phyloP scores from a whole-genome alignment of 2,888 invertebrate species.

The Plagiodera versicolora region DNA sequence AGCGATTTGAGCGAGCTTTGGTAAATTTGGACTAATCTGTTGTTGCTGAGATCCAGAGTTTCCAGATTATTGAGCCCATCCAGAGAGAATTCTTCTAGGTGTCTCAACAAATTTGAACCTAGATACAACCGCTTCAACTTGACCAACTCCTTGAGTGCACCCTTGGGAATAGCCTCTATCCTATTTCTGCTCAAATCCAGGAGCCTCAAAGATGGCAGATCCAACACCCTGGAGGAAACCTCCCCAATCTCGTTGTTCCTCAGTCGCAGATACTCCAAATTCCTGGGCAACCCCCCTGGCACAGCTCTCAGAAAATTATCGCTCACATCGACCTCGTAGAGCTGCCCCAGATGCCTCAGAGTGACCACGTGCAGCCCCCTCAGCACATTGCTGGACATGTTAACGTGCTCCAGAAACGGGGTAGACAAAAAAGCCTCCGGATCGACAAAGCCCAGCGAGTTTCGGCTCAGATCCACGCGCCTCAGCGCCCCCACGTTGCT shows the following conservation, averaged over 20 bases:
- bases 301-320: slow-evolving; percentile 73
- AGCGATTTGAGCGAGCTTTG: slow-evolving; percentile 67
- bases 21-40: slow-evolving; percentile 69
- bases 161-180: slow-evolving; percentile 69
- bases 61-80: slow-evolving; percentile 71
- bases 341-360: slow-evolving; percentile 70
- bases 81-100: slow-evolving; percentile 70
- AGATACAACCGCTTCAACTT: slow-evolving; percentile 71
- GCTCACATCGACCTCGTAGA: slow-evolving; percentile 79
- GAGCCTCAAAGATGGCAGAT: slow-evolving; percentile 72
- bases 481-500: slow-evolving; percentile 75
- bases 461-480: slow-evolving; percentile 75
- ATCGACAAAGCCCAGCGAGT: slow-evolving; percentile 70
- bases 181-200: slow-evolving; percentile 76
- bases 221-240: slow-evolving; percentile 67
- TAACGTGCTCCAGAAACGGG: slow-evolving; percentile 74
- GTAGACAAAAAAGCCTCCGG: slow-evolving; percentile 73
- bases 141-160: slow-evolving; percentile 66
- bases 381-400: slow-evolving; percentile 76
- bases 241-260: slow-evolving; percentile 69
- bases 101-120: slow-evolving; percentile 71
- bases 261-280: slow-evolving; percentile 74
- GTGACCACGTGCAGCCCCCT: slow-evolving; percentile 73
- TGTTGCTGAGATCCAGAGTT: slow-evolving; percentile 73
- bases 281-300: slow-evolving; percentile 76